Evolutionary conservation across 2,113 vertebrate genomes (phyloP), one percentile per base, ranked within the genome.

Genomic region (Oostethus manadensis): DNA sequence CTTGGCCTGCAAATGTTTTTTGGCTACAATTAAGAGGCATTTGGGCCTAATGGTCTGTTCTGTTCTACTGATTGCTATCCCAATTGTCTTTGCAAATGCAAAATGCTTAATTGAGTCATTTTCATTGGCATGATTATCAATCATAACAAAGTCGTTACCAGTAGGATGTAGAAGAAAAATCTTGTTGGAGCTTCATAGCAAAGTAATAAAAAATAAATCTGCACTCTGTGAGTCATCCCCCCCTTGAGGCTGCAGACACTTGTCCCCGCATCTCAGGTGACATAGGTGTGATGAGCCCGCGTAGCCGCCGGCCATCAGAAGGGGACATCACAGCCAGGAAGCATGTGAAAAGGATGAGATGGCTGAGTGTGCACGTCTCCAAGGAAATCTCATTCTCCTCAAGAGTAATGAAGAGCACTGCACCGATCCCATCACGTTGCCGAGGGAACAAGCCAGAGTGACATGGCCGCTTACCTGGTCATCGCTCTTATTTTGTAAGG

Each of bases 261-360:
- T n/a, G 47, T 55, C 50, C 64, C 66, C 46, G 50, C 26, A 48
- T 74, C 58, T 71, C 55, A 40, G 17, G 48, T 72, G 71, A 64
- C 73, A 72, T 58, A 61, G 63, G 68, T 59, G 61, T 74, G 74
- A 76, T 78, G 73, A 64, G 50, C 23, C 48, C 60, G 43, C 44
- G 29, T 58, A 14, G 62, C 71, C 68, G 57, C 35, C 8, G 54
- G 73, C 73, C 50, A 64, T 57, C 42, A 35, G 45, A 56, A 2
- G 23, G 71, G 14, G 56, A 59, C 62, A 71, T 67, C 64, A 58
- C 18, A 38, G 20, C 5, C 20, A 22, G 17, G 43, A 51, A 43
- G 10, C 9, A 3, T 62, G 61, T 71, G 46, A 35, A 73, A 73
- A 69, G 50, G 61, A 75, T 67, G 64, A 58, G 63, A 67, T 48